Conservation (phyloP, 2,888 invertebrate species). For the Phasia obesa region DNA sequence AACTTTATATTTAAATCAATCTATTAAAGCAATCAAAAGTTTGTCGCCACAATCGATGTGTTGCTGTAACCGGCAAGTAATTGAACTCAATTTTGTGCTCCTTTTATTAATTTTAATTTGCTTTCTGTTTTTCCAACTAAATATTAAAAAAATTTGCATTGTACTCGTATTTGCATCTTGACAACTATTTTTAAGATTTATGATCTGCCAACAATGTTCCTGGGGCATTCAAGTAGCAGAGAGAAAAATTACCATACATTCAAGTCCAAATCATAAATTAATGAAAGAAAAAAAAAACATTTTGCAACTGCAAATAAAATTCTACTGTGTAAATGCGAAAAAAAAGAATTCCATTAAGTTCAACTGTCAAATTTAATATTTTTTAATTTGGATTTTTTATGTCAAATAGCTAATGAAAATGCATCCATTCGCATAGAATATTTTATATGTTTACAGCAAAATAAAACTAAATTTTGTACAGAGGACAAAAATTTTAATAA, state of each 20-base stretch:
- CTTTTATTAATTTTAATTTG: conserved; percentile 12
- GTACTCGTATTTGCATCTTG: conserved; percentile 54
- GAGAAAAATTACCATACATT: conserved; percentile 22
- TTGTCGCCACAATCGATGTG: conserved; percentile 43
- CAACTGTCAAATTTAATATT: conserved; percentile 53
- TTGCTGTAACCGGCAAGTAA: conserved; percentile 4
- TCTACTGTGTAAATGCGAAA: conserved; percentile 28
- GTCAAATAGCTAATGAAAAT: conserved; percentile 44
- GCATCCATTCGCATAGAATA: conserved; percentile 16
- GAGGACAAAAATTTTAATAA: conserved; percentile 44
- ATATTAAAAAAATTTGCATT: conserved; percentile 50
- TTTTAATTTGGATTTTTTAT: conserved; percentile 39
- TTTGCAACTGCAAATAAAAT: conserved; percentile 47
- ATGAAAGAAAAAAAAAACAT: not conserved
- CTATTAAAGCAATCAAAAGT: conserved; percentile 32
- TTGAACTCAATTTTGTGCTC: not conserved
- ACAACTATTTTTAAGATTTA: conserved; percentile 64
- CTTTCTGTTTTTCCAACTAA: conserved; percentile 28
- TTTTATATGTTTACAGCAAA: not conserved
- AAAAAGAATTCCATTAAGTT: conserved; percentile 26
- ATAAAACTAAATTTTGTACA: conserved; percentile 22
- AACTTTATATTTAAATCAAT: conserved; percentile 53
- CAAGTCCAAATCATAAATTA: conserved; percentile 14
- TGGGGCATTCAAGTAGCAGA: conserved; percentile 54
- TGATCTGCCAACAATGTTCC: conserved; percentile 60